phyloP scores from a whole-genome alignment of 2,113 vertebrate genomes.

The Phocoena sinus region DNA sequence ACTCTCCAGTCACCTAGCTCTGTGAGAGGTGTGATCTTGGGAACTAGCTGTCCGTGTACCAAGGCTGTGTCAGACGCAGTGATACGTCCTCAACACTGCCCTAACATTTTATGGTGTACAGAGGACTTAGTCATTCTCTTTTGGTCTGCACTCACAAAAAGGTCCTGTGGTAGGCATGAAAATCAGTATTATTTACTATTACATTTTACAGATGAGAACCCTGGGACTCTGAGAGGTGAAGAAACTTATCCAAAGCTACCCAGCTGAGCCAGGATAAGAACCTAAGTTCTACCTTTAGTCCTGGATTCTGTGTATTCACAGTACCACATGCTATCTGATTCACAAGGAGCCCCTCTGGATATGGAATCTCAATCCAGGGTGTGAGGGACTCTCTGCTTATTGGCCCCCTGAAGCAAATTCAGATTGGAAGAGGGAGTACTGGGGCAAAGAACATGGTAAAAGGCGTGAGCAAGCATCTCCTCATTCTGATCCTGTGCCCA shows the following conservation, averaged over 20 bases:
- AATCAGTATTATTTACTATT: background rate
- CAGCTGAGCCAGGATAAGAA: background rate
- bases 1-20: background rate
- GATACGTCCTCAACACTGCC: background rate
- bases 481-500: background rate
- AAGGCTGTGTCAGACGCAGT: background rate
- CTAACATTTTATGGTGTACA: background rate
- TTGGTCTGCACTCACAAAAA: background rate
- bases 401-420: background rate
- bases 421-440: background rate
- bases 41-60: background rate
- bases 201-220: background rate
- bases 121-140: background rate
- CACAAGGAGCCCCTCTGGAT: background rate
- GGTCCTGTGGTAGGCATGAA: background rate
- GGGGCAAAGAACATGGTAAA: too few relatives aligned
- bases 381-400: background rate
- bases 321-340: too few relatives aligned
- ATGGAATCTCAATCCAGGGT: background rate
- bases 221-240: background rate
- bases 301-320: background rate
- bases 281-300: background rate
- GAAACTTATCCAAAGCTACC: background rate
- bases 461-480: background rate
- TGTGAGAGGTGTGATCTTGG: rapidly evolving